These are phyloP conservation scores for Corapipo altera DNA, from an alignment of 2,113 vertebrate species.

Conservation along the genomic window DNA sequence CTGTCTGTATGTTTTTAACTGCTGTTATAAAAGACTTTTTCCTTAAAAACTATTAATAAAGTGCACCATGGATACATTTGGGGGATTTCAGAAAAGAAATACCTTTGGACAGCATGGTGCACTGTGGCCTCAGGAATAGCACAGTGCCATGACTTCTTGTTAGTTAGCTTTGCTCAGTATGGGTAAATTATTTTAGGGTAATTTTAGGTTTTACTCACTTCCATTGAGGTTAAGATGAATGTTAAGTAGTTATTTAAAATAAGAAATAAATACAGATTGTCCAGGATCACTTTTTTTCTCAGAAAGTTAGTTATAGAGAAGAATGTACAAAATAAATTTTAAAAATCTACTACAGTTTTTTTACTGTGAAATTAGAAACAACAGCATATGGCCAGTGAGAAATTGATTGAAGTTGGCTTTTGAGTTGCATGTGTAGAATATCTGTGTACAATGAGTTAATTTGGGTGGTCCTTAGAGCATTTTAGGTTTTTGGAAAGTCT, in stretches of 20 bases:
- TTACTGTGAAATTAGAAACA: neutral
- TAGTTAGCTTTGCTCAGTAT: neutral
- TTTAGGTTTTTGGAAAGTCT: neutral
- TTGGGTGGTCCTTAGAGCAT: neutral
- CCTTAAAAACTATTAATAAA: neutral
- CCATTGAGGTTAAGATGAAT: neutral
- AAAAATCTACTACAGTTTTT: neutral
- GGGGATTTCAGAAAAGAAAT: neutral
- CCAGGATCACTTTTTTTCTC: neutral
- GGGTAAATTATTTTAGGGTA: neutral
- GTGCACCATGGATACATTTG: neutral
- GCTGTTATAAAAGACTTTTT: neutral
- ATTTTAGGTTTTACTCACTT: neutral
- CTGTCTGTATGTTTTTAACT: neutral
- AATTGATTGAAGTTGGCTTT: neutral
- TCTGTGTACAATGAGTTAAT: neutral
- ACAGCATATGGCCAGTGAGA: neutral
- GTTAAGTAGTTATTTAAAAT: neutral
- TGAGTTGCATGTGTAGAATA: neutral
- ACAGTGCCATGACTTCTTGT: neutral
- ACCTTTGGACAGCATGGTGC: neutral
- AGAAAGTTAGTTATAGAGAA: neutral
- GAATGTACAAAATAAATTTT: neutral
- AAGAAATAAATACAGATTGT: neutral
- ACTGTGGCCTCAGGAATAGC: neutral